Base-by-base conservation (phyloP, 2,797 vertebrate genomes). In the Aulostomus chinensis region DNA sequence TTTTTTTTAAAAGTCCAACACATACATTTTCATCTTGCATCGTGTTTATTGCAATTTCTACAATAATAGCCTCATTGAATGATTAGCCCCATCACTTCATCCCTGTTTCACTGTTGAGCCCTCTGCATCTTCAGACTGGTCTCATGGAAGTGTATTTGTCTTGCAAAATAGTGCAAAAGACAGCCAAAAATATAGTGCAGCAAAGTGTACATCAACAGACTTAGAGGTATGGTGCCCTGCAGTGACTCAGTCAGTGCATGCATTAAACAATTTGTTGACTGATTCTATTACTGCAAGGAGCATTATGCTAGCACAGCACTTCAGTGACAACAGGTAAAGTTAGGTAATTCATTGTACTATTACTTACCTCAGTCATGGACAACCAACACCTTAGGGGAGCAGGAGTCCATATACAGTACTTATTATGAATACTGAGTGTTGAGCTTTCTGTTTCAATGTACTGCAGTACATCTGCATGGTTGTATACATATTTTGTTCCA, bases 201-300 rank as follows among this genome's bases (percentile, higher is more conserved):
- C 13, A 9, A 25, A n/a, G 24, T 10, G 42, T 8, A 12, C n/a
- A 32, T 51, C 29, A 39, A 53, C 53, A 54, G 40, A 45, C 9
- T 43, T 54, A 30, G 24, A 52, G 28, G 53, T 14, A 28, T 26
- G 20, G 50, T 35, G 64, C 58, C 61, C 64, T 57, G 58, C 60
- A 52, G 35, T 28, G 58, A 52, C 32, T 50, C 42, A 41, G 50
- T 60, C 57, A 43, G 37, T 9, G 29, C 56, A 61, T 57, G 42
- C 64, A 76, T 69, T 58, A 69, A 65, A 78, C 61, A 63, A 68
- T 78, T 58, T 76, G 64, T 77, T 79, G 69, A 46, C 43, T 21
- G 12, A 70, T 66, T 72, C 52, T 56, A 31, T 72, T 68, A 69
- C 67, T 50, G 58, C 52, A 45, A 51, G 5, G 37, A 11, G 60